Conservation (phyloP, 2,888 invertebrate genomes). For the Thelaira solivaga region DNA sequence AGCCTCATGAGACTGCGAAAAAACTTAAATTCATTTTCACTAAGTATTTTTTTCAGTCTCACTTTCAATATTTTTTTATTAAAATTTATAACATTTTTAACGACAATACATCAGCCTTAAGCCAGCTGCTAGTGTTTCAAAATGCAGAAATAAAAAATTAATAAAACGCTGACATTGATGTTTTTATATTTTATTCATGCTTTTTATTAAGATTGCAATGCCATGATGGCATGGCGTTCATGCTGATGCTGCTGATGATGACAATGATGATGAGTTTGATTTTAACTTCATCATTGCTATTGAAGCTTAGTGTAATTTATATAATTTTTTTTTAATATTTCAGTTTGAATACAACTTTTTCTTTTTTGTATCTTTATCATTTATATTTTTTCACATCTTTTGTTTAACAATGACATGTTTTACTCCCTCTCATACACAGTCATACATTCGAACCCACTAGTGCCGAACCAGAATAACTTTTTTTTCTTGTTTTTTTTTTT, state of each 20-base stretch:
- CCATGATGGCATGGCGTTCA: too few relatives aligned
- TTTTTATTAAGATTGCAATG: too few relatives aligned
- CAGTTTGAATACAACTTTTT: too few relatives aligned
- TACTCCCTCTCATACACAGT: background rate
- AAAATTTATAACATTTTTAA: background rate
- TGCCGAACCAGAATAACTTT: constrained; percentile 18
- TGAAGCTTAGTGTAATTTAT: constrained; percentile 1
- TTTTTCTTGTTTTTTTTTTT: background rate
- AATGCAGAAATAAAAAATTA: too few relatives aligned
- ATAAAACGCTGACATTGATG: constrained; percentile 23
- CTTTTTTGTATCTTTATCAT: background rate
- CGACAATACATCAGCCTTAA: background rate
- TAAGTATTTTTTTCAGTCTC: too few relatives aligned
- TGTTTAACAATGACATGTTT: constrained; percentile 12
- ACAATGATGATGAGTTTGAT: constrained; percentile 19
- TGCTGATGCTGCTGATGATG: background rate
- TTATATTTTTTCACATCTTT: background rate
- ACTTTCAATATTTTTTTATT: too few relatives aligned
- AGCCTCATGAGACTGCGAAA: too few relatives aligned
- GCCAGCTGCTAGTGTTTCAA: background rate
- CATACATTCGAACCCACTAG: background rate
- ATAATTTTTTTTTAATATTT: background rate
- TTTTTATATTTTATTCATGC: too few relatives aligned
- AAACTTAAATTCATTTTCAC: too few relatives aligned
- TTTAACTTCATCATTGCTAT: constrained; percentile 28